Percentiles rank a stretch among this genome's conserved stretches.
Evolutionary conservation across 1,140 invertebrate genomes (phyloP).

Genomic region (Hycleus phaleratus): DNA sequence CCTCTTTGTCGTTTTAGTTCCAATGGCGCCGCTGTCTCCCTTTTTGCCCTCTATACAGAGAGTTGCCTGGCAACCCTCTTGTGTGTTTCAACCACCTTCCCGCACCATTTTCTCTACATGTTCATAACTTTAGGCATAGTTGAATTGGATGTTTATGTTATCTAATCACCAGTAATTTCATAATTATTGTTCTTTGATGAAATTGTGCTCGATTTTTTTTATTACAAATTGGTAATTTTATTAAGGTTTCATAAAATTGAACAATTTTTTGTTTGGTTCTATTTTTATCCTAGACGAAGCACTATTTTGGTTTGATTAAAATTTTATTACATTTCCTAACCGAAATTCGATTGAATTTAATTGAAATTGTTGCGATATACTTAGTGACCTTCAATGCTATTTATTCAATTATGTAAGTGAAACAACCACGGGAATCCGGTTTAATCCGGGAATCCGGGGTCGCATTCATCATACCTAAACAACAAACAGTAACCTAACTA

Average conservation of each 20-base stretch:
- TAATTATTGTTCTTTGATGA: conserved; percentile 9
- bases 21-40: conserved; percentile 13
- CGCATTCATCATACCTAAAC: no score
- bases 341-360: background rate
- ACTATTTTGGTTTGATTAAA: no score
- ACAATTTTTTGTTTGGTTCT: no score
- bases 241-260: background rate
- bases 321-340: no score
- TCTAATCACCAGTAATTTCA: conserved; percentile 21
- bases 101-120: no score
- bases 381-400: background rate
- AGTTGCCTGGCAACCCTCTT: no score
- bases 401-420: background rate
- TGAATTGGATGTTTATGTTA: conserved; percentile 16
- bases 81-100: no score
- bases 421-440: no score
- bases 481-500: no score
- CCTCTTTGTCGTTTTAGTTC: conserved; percentile 9
- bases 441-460: no score
- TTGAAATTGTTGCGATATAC: background rate
- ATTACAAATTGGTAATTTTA: background rate
- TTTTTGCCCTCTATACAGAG: conserved; percentile 2
- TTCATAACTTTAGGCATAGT: no score
- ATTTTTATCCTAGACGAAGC: no score
- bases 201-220: background rate